Evolutionary conservation across 2,888 invertebrate species (phyloP).

Genomic region (Orchestes rusci): DNA sequence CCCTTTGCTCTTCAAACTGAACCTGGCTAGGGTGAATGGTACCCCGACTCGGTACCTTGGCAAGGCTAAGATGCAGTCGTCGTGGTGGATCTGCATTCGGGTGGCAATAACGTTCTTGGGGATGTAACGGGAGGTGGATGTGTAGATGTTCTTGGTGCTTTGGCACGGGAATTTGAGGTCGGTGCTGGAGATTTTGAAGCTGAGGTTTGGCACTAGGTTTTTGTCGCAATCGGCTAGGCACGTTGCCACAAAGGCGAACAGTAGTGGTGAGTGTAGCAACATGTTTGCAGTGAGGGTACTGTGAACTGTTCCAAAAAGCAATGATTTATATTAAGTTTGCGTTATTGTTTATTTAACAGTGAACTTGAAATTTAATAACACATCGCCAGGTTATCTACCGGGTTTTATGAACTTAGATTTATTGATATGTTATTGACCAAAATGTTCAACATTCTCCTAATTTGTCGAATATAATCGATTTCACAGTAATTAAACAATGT

Average conservation of each 20-base stretch:
- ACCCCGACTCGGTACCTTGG: conserved; percentile 59
- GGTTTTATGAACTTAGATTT: no score
- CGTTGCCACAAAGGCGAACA: neutral
- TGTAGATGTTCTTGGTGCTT: conserved; percentile 28
- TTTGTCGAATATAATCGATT: no score
- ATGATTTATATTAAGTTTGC: no score
- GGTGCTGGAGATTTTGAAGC: conserved; percentile 29
- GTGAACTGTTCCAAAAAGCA: no score
- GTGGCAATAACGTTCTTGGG: conserved; percentile 55
- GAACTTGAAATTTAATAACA: no score
- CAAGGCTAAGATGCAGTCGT: conserved; percentile 50
- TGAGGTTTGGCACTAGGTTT: conserved; percentile 43
- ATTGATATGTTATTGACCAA: no score
- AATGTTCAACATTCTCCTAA: no score
- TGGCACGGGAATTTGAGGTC: conserved; percentile 8
- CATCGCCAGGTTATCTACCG: no score
- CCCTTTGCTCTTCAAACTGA: conserved; percentile 44
- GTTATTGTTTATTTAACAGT: no score
- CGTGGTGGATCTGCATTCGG: conserved; percentile 50
- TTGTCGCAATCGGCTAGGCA: neutral
- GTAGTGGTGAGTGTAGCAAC: no score
- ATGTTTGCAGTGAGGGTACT: no score
- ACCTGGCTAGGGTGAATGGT: conserved; percentile 57
- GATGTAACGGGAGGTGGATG: conserved; percentile 48
- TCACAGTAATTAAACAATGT: no score